Evolutionary conservation across 2,888 invertebrate species (phyloP), one percentile per base, ranked within the genome.

Genomic region (Salpingus planirostris): DNA sequence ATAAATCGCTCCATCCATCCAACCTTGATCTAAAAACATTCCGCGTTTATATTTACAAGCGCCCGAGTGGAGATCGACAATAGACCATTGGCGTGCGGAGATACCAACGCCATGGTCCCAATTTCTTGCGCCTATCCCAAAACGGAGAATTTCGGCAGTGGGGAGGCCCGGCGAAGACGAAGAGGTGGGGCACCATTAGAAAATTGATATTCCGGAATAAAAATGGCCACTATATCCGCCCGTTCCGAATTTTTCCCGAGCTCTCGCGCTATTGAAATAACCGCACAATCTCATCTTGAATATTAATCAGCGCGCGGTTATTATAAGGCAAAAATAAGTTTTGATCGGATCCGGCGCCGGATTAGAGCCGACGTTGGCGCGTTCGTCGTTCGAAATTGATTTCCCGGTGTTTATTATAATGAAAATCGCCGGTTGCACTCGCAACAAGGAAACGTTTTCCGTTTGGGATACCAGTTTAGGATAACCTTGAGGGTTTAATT

Each of bases 401-500:
- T 8, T 7, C 21, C 8, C 6, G 14, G 21, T 11, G 11, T 22
- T 27, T 21, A 31, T 31, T 22, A 10, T 13, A 13, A 29, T 14
- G 13, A 22, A 7, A 21, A 21, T 7, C 31, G 13, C 43, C 29
- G 40, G 47, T 42, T 40, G 40, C 42, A n/a, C n/a, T n/a, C n/a
- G 44, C 25, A 34, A 36, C 36, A 36, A 42, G 46, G 39, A 43
- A 47, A 43, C n/a, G n/a, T n/a, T n/a, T n/a, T n/a, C 35, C 33
- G 43, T 54, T 52, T 54, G 47, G 54, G 52, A 46, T 48, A 55
- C 57, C 52, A 56, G 56, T 59, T 59, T 59, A 40, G 56, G 59
- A 55, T 57, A 56, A 56, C 59, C 59, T 59, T 59, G 59, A 53
- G 51, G 49, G 51, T 55, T 57, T 57, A 55, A 56, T 58, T 57